A percentile compares a stretch with the other conserved stretches of the same genome.
Evolutionary conservation across 2,113 vertebrate genomes (phyloP).

Genomic region (Shinisaurus crocodilurus): DNA sequence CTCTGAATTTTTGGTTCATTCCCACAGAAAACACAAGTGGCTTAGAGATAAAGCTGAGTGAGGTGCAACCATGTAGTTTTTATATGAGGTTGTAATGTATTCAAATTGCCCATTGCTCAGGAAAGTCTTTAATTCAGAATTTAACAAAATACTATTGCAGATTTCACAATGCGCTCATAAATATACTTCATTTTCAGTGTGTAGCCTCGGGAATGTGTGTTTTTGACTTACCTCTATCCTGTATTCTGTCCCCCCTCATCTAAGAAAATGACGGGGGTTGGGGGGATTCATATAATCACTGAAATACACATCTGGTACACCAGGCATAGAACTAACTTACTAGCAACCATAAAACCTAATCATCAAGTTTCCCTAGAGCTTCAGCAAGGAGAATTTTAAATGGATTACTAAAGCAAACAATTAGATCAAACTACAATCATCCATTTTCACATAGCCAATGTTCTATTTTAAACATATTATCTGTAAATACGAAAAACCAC

Average conservation of each 20-base stretch:
- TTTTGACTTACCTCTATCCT: neutral
- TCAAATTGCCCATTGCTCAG: neutral
- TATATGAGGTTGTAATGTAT: neutral
- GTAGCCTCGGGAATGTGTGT: neutral
- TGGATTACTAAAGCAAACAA: constrained; percentile 5
- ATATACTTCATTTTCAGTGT: constrained; percentile 2
- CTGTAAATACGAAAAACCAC: constrained; percentile 24
- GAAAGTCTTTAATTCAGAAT: constrained; percentile 7
- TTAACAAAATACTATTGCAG: neutral
- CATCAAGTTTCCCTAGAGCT: constrained; percentile 15
- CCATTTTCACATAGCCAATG: constrained; percentile 29
- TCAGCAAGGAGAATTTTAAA: constrained; percentile 20
- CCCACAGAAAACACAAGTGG: neutral
- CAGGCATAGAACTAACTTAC: neutral
- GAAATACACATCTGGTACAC: constrained; percentile 7
- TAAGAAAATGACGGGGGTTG: neutral
- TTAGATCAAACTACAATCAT: constrained; percentile 23
- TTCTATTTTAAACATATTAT: constrained; percentile 18
- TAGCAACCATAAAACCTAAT: constrained; percentile 21
- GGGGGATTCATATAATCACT: neutral
- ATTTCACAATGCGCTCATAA: constrained; percentile 18
- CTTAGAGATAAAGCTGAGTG: constrained; percentile 22
- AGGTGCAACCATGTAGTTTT: constrained; percentile 2
- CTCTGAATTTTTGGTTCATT: constrained; percentile 37
- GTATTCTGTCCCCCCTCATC: neutral